These are phyloP conservation scores for Dipodomys ordii DNA, from an alignment of 2,113 vertebrate species.

Conservation along the genomic window DNA sequence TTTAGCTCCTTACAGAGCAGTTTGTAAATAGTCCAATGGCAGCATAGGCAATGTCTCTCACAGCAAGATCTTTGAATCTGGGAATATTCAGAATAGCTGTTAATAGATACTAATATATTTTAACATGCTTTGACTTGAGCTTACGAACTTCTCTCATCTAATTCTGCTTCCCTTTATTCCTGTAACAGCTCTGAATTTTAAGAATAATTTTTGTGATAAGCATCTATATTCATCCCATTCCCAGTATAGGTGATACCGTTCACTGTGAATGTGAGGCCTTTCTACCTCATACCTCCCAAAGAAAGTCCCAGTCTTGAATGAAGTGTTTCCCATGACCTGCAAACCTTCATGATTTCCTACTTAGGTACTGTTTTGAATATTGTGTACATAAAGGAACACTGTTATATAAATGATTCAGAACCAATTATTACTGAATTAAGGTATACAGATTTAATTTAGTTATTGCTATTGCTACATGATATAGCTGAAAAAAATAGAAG, in stretches of 20 bases:
- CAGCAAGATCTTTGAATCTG: neutral
- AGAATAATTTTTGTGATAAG: neutral
- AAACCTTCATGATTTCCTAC: neutral
- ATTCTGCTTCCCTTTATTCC: neutral
- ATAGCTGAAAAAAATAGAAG: neutral
- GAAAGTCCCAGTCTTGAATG: neutral
- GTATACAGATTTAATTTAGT: neutral
- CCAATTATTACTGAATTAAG: neutral
- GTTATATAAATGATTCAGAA: no score
- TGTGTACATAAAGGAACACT: no score
- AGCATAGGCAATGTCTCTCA: neutral
- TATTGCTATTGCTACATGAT: neutral
- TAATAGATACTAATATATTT: neutral
- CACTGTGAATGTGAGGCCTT: neutral
- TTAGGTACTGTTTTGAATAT: neutral
- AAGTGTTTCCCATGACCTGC: neutral
- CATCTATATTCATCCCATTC: neutral
- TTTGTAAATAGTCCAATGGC: neutral
- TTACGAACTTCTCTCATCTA: neutral
- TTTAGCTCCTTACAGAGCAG: neutral
- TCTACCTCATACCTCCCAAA: neutral
- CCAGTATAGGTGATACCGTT: neutral
- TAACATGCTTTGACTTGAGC: neutral
- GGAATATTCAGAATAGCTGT: neutral
- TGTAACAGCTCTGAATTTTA: neutral